Percentiles rank a stretch among this genome's conserved stretches.
These are phyloP conservation scores for Cinclus mexicanus DNA, from an alignment of 2,113 vertebrate genomes.

Conservation along the genomic window DNA sequence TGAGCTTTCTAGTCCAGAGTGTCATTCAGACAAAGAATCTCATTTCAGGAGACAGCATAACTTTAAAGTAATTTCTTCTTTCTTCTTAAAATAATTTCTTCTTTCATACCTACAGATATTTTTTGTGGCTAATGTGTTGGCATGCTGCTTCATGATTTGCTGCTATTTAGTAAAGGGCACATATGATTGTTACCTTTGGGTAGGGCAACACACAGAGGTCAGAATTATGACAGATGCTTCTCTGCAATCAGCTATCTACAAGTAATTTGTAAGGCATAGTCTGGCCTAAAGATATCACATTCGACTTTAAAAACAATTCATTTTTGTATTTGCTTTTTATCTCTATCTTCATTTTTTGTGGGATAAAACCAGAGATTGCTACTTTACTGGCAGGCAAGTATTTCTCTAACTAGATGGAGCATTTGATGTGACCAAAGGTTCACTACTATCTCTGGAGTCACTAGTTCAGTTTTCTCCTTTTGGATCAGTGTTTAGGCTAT, in stretches of 20 bases:
- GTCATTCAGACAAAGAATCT: conserved; percentile 3
- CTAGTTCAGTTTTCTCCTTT: not conserved
- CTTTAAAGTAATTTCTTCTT: not conserved
- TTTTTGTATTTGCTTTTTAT: conserved; percentile 18
- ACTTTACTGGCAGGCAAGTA: not conserved
- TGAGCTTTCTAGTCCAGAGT: not conserved
- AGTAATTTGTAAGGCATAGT: not conserved
- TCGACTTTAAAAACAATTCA: not conserved
- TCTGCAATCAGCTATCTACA: not conserved
- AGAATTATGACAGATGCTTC: not conserved
- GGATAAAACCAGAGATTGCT: conserved; percentile 11
- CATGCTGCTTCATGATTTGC: not conserved
- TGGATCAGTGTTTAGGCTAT: conserved; percentile 57
- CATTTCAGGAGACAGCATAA: not conserved
- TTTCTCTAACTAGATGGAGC: not conserved
- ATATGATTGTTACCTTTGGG: not conserved
- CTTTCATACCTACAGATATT: not conserved
- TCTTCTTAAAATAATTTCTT: not conserved
- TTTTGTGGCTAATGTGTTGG: not conserved
- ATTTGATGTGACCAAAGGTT: conserved; percentile 6
- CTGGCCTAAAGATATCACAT: not conserved
- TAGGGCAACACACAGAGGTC: not conserved
- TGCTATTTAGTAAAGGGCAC: not conserved
- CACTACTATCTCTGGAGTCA: conserved; percentile 14
- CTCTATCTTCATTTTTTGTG: not conserved